Percentiles rank a stretch among this genome's conserved stretches.
Conservation (phyloP, 1,140 invertebrate species). For the Venturia canescens region DNA sequence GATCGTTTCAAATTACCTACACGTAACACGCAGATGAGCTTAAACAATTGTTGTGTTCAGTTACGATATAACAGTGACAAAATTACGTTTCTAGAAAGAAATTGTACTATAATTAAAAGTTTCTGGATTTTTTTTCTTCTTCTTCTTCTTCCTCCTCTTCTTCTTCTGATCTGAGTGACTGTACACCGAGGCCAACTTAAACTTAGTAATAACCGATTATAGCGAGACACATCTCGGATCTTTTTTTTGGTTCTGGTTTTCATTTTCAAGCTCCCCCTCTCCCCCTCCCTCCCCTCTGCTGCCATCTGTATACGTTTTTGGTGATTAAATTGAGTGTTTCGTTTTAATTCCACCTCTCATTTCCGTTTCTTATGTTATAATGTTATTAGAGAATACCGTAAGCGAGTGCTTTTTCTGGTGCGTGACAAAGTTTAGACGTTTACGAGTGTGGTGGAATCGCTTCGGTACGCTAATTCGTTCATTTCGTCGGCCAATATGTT, state of each 20-base stretch:
- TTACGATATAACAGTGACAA: constrained; percentile 36
- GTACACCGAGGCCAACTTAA: constrained; percentile 38
- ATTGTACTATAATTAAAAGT: constrained; percentile 34
- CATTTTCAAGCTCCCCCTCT: neutral
- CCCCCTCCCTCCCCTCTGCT: too few species aligned
- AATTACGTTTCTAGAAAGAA: constrained; percentile 2
- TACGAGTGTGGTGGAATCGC: neutral
- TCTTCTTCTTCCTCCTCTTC: neutral
- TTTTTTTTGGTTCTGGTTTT: neutral
- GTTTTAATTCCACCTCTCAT: neutral
- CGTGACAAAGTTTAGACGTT: neutral
- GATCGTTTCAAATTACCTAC: too few species aligned
- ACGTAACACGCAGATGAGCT: too few species aligned
- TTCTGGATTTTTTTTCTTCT: neutral
- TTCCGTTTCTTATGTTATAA: neutral
- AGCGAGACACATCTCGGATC: constrained; percentile 19
- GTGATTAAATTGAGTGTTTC: neutral
- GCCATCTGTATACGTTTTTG: neutral
- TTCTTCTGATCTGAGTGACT: constrained; percentile 13
- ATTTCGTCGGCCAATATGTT: constrained; percentile 30
- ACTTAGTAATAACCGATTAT: constrained; percentile 5
- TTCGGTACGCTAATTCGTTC: constrained; percentile 4
- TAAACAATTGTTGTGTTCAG: neutral
- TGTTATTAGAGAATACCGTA: constrained; percentile 21
- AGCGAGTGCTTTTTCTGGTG: constrained; percentile 38